Base-by-base conservation (phyloP, 2,797 vertebrate species). In the Pteronotus mesoamericanus region DNA sequence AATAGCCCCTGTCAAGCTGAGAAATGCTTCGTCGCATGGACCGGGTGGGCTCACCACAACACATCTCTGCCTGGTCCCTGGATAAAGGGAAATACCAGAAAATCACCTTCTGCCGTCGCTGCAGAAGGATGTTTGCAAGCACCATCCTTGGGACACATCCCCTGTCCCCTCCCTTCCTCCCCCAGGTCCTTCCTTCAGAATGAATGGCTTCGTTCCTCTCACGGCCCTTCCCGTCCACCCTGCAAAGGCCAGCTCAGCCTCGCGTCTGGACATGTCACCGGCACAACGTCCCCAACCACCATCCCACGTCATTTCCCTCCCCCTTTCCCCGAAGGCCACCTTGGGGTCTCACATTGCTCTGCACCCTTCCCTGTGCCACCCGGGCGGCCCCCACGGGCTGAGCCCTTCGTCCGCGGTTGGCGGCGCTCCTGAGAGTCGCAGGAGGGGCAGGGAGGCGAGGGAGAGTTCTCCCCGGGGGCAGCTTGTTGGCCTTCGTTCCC, bases 401-500 rank as follows among this genome's bases (percentile, higher is more conserved):
- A 4, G 88, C 2, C 24, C 29, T n/a, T 48, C 42, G 2, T 46
- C 85, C 71, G 46, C 8, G 1, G 2, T 8, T 2, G 6, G 18
- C 48, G 48, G 42, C 32, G 57, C 5, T 18, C 86, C 46, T 2
- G 7, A 77, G 92, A 75, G 51, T 69, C 46, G 2, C 24, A 6
- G 57, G 74, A 46, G 16, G 15, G 68, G 68, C 24, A 24, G 69
- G 9, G 59, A 61, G 75, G 7, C 2, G 0, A 11, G 51, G 64
- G 42, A 15, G 16, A 6, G 3, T 1, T 10, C 48, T 18, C 6
- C 24, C 18, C 24, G 14, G 0, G 15, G 32, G 37, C 2, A 29
- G 11, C 34, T 18, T 22, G 32, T 0, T 22, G 77, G 59, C 71
- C 55, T 12, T 34, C 66, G 1, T 19, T 9, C 18, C 44, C 21